Evolutionary conservation across 2,113 vertebrate genomes (phyloP).

Genomic region (Vombatus ursinus): DNA sequence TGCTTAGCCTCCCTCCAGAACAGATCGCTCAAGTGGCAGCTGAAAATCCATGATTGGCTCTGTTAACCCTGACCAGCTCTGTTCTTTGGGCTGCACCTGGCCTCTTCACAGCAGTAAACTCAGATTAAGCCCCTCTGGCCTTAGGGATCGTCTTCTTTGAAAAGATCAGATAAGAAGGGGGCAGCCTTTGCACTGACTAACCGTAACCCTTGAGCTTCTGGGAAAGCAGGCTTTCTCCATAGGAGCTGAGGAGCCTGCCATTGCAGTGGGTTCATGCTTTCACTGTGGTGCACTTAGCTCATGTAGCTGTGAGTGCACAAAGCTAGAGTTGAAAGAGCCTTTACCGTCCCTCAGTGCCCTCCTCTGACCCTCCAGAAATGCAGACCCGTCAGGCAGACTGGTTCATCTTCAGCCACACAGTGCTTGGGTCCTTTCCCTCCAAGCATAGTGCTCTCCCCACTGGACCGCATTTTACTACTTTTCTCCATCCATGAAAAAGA

Average conservation of each 20-base stretch:
- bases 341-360: neutral
- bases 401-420: neutral
- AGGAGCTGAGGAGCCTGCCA: neutral
- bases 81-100: neutral
- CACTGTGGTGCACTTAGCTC: neutral
- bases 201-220: neutral
- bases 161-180: neutral
- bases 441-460: neutral
- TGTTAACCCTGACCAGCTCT: conserved; percentile 4
- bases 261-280: neutral
- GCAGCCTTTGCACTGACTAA: rapidly evolving
- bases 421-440: neutral
- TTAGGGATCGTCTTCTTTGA: neutral
- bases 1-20: conserved; percentile 36
- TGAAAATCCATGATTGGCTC: neutral
- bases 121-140: neutral
- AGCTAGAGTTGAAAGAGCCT: neutral
- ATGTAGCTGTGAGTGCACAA: neutral
- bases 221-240: neutral
- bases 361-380: neutral
- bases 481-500: neutral
- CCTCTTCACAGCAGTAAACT: neutral
- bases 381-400: neutral
- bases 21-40: conserved; percentile 50
- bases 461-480: neutral